Evolutionary conservation across 35 echinoderm and acorn worm genomes (phyloP).

Genomic region (Apostichopus californicus): DNA sequence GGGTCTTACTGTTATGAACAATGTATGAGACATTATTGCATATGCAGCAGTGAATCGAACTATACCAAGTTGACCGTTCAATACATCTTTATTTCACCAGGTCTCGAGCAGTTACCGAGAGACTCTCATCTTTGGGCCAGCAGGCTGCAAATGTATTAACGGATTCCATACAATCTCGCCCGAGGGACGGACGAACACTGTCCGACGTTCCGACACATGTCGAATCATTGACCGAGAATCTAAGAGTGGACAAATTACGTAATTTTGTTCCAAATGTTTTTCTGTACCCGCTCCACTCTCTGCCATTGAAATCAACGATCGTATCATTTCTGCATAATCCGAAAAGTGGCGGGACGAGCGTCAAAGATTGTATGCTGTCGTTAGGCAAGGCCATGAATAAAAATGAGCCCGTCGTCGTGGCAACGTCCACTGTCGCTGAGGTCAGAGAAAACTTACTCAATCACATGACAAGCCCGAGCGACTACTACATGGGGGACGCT

Average conservation of each 20-base stretch:
- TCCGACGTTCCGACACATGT: background rate
- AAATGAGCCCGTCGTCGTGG: background rate
- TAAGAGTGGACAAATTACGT: background rate
- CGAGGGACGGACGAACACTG: background rate
- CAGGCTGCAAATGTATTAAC: background rate
- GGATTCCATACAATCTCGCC: background rate
- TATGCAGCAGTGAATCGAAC: too few species aligned
- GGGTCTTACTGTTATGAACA: too few species aligned
- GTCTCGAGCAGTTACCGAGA: background rate
- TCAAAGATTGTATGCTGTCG: slow-evolving; percentile 9
- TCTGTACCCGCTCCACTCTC: background rate
- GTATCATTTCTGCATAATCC: slow-evolving; percentile 34
- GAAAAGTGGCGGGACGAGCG: slow-evolving; percentile 27
- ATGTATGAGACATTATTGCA: too few species aligned
- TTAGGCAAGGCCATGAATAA: background rate
- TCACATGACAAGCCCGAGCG: background rate
- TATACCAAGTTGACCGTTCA: too few species aligned
- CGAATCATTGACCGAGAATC: background rate
- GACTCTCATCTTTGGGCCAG: background rate
- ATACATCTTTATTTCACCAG: background rate
- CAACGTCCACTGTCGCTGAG: background rate
- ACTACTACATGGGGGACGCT: slow-evolving; percentile 20
- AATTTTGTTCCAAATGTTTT: slow-evolving; percentile 24
- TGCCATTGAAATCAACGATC: background rate
- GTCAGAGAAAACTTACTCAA: slow-evolving; percentile 17